Evolutionary conservation across 2,888 invertebrate genomes (phyloP).

Genomic region (Cheilosia vernalis): DNA sequence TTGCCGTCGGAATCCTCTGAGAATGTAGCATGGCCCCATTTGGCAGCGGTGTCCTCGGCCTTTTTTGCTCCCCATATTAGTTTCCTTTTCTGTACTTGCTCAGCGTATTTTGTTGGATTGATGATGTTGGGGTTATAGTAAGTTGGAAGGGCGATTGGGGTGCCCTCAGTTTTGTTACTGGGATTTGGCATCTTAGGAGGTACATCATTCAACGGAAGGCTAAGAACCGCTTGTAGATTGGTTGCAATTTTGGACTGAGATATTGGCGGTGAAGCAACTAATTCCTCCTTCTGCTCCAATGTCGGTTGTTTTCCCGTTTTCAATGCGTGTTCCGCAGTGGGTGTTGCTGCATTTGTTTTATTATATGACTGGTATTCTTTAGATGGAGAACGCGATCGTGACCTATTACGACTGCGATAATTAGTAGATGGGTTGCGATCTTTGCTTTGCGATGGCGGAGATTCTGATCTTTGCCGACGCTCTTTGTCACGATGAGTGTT

Average conservation of each 20-base stretch:
- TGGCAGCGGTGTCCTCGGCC: slow-evolving; percentile 83
- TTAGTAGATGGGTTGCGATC: slow-evolving; percentile 42
- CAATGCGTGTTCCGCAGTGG: slow-evolving; percentile 3
- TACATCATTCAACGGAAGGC: slow-evolving; percentile 77
- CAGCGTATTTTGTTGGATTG: slow-evolving; percentile 91
- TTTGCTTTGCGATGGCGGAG: slow-evolving; percentile 56
- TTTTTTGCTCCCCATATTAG: slow-evolving; percentile 94
- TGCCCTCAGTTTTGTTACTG: slow-evolving; percentile 77
- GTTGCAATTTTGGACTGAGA: slow-evolving; percentile 56
- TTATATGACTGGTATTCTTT: slow-evolving; percentile 41
- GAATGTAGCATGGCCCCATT: slow-evolving; percentile 93
- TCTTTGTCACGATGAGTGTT: slow-evolving; percentile 67
- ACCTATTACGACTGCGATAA: slow-evolving; percentile 52
- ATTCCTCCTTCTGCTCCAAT: slow-evolving; percentile 34
- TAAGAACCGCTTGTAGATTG: slow-evolving; percentile 77
- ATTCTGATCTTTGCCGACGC: slow-evolving; percentile 64
- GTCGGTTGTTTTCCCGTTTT: slow-evolving; percentile 54
- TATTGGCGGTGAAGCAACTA: slow-evolving; percentile 18
- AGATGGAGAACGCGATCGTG: slow-evolving; percentile 56
- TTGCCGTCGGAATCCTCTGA: slow-evolving; percentile 96
- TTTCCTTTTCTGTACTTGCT: slow-evolving; percentile 96
- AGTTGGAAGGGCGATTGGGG: slow-evolving; percentile 84
- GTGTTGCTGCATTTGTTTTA: slow-evolving; percentile 20
- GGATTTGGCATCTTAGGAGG: slow-evolving; percentile 81
- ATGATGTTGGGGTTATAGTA: slow-evolving; percentile 90